Percentiles rank a stretch among this genome's conserved stretches.
These are phyloP conservation scores for Archaeoteleia sp. DNA, from an alignment of 2,888 invertebrate species.

Conservation along the genomic window DNA sequence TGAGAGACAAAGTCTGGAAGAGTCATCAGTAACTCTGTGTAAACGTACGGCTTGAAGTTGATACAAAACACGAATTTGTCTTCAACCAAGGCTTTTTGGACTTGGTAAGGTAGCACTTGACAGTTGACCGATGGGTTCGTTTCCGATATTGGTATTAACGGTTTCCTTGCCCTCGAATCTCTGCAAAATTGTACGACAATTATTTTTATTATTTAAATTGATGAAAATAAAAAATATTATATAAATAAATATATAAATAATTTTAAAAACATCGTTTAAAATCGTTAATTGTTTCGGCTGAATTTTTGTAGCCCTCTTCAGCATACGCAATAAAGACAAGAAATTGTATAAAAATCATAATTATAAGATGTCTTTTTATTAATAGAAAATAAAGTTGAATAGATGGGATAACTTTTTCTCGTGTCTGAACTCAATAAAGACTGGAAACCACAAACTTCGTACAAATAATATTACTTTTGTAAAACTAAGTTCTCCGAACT, in stretches of 20 bases:
- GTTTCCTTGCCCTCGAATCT: slow-evolving; percentile 76
- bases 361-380: no score
- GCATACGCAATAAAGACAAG: no score
- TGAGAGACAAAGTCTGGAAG: slow-evolving; percentile 86
- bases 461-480: slow-evolving; percentile 33
- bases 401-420: slow-evolving; percentile 10
- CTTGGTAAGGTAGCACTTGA: slow-evolving; percentile 75
- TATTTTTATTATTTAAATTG: neutral
- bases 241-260: no score
- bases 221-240: neutral
- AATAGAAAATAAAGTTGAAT: slow-evolving; percentile 1
- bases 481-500: slow-evolving; percentile 22
- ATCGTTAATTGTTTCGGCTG: no score
- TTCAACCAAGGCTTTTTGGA: slow-evolving; percentile 87
- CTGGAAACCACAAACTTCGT: slow-evolving; percentile 22
- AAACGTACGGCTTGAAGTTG: slow-evolving; percentile 89
- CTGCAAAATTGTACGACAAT: no score
- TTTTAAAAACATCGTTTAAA: no score
- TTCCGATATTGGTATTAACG: slow-evolving; percentile 83
- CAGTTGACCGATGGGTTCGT: slow-evolving; percentile 78
- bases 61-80: slow-evolving; percentile 90
- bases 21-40: slow-evolving; percentile 88
- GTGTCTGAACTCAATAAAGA: slow-evolving; percentile 27
- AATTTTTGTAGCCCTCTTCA: no score
- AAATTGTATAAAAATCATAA: no score